Evolutionary conservation across 2,888 invertebrate species (phyloP).

Genomic region (Serripes groenlandicus): DNA sequence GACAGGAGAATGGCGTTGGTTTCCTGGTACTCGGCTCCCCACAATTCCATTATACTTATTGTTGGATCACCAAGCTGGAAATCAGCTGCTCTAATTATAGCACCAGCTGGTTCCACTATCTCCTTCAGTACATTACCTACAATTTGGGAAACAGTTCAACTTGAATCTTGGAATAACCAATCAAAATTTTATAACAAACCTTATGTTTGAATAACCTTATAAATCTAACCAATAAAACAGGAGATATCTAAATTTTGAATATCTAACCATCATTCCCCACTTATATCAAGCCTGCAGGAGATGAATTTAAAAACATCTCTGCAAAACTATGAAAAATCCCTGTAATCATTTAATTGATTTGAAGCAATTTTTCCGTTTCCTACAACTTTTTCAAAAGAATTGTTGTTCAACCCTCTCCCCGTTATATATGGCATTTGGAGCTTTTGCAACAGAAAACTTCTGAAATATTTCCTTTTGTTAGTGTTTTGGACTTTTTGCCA

Average conservation of each 20-base stretch:
- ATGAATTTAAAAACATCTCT: not conserved
- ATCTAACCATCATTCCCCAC: no score
- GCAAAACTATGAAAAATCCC: not conserved
- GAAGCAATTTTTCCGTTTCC: not conserved
- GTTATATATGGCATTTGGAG: no score
- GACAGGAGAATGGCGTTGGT: slow-evolving; percentile 95
- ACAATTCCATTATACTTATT: slow-evolving; percentile 96
- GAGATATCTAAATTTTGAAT: no score
- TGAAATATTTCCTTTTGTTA: no score
- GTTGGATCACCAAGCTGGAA: slow-evolving; percentile 96
- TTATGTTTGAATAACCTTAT: no score
- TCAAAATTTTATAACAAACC: no score
- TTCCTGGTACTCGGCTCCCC: slow-evolving; percentile 99
- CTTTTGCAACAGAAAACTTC: no score
- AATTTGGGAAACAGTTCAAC: slow-evolving; percentile 18
- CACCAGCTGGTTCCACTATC: slow-evolving; percentile 97
- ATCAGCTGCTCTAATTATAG: slow-evolving; percentile 94
- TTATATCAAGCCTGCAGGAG: no score
- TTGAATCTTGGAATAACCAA: no score
- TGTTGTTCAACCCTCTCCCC: not conserved
- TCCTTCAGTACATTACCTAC: slow-evolving; percentile 98
- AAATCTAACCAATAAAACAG: no score
- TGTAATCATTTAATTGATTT: not conserved
- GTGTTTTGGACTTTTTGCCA: no score
- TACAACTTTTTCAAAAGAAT: not conserved